phyloP scores from a whole-genome alignment of 2,113 vertebrate species.

The Daubentonia madagascariensis region DNA sequence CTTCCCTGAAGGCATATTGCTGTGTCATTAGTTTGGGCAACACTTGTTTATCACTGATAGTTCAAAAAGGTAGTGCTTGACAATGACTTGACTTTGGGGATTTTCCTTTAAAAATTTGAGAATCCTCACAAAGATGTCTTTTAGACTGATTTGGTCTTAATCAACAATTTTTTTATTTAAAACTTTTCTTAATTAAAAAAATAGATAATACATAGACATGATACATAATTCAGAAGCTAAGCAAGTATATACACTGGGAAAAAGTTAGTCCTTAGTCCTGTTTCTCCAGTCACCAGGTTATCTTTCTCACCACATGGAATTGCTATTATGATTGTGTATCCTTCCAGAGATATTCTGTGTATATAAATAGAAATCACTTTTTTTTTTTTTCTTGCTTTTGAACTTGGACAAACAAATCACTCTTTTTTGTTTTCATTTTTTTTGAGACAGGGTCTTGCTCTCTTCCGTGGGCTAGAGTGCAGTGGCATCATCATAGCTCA shows the following conservation, averaged over 20 bases:
- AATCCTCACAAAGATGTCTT: background rate
- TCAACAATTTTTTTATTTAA: background rate
- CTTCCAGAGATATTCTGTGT: background rate
- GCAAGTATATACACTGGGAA: background rate
- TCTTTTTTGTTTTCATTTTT: no score
- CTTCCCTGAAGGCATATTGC: background rate
- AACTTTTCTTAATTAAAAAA: background rate
- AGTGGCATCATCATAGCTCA: background rate
- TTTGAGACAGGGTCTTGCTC: background rate
- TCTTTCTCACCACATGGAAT: background rate
- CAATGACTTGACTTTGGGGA: background rate
- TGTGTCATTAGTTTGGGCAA: background rate
- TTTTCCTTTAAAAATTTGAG: constrained; percentile 18
- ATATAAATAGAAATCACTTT: background rate
- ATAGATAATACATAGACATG: background rate
- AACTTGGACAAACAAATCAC: no score
- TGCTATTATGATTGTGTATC: background rate
- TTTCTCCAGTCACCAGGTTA: background rate
- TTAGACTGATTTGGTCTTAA: background rate
- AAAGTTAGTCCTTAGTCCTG: background rate
- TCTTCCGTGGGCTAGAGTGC: background rate
- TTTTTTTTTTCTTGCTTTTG: background rate
- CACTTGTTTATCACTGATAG: background rate
- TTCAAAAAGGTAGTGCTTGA: background rate
- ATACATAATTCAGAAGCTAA: background rate